Evolutionary conservation across 2,797 vertebrate species (phyloP).

Genomic region (Pangasius djambal): DNA sequence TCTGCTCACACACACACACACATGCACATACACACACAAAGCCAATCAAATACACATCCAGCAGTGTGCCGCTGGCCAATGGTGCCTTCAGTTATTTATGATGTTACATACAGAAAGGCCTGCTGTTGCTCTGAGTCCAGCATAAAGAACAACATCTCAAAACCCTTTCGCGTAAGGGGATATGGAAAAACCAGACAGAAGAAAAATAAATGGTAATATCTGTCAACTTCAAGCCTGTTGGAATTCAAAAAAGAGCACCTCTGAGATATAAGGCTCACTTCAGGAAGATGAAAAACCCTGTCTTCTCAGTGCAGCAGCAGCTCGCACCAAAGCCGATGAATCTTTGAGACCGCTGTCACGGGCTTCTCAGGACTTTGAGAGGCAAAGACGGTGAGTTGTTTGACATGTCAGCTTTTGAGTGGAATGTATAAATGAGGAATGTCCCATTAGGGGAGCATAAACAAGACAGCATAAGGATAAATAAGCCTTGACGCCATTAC

Average conservation of each 20-base stretch:
- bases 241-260: slow-evolving; percentile 32
- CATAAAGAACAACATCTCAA: slow-evolving; percentile 39
- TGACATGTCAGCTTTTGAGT: slow-evolving; percentile 31
- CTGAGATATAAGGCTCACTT: slow-evolving; percentile 26
- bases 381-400: slow-evolving; percentile 29
- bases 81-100: slow-evolving; percentile 36
- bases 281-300: slow-evolving; percentile 24
- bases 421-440: slow-evolving; percentile 31
- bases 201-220: slow-evolving; percentile 45
- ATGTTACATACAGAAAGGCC: slow-evolving; percentile 29
- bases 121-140: slow-evolving; percentile 21
- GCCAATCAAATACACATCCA: slow-evolving; percentile 1
- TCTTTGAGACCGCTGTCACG: slow-evolving; percentile 26
- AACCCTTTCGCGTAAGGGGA: slow-evolving; percentile 23
- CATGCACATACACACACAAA: not conserved
- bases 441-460: slow-evolving; percentile 31
- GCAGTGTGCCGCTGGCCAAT: slow-evolving; percentile 11
- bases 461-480: slow-evolving; percentile 35
- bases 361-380: slow-evolving; percentile 17
- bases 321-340: not conserved
- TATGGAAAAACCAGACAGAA: slow-evolving; percentile 17
- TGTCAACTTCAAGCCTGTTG: slow-evolving; percentile 33
- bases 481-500: slow-evolving; percentile 27
- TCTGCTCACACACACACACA: not conserved
- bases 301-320: slow-evolving; percentile 4